A percentile compares a stretch with the other conserved stretches of the same genome.
These are phyloP conservation scores for Chiloscyllium punctatum DNA, from an alignment of 2,797 vertebrate genomes.

Conservation along the genomic window DNA sequence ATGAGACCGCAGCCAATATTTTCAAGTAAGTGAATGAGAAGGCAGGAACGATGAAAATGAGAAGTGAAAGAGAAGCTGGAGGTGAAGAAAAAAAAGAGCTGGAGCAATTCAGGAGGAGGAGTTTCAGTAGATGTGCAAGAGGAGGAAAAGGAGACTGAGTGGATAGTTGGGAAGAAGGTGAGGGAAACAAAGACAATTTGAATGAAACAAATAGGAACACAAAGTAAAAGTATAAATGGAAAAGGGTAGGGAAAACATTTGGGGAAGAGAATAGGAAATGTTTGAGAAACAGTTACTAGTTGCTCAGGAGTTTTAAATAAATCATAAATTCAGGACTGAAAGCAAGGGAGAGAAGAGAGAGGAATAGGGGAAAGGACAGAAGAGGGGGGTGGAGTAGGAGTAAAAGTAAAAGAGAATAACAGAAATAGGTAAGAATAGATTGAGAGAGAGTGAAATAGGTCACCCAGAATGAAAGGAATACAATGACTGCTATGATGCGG, in stretches of 20 bases:
- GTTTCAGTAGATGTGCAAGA: background rate
- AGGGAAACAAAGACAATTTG: background rate
- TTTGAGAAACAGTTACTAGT: background rate
- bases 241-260: background rate
- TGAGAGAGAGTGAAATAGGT: background rate
- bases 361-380: background rate
- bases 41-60: background rate
- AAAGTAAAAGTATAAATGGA: too few relatives aligned
- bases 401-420: background rate
- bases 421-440: background rate
- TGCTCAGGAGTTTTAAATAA: background rate
- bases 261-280: background rate
- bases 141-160: background rate
- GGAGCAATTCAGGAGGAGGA: background rate
- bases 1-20: constrained; percentile 76
- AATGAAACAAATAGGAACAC: background rate
- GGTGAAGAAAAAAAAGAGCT: background rate
- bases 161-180: background rate
- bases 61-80: background rate
- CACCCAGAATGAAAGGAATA: background rate
- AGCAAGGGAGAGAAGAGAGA: background rate
- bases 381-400: background rate
- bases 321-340: background rate
- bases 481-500: background rate
- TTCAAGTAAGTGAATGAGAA: constrained; percentile 74